A percentile compares a stretch with the other conserved stretches of the same genome.
phyloP scores from a whole-genome alignment of 2,888 invertebrate species.

The Diarsia dahlii region DNA sequence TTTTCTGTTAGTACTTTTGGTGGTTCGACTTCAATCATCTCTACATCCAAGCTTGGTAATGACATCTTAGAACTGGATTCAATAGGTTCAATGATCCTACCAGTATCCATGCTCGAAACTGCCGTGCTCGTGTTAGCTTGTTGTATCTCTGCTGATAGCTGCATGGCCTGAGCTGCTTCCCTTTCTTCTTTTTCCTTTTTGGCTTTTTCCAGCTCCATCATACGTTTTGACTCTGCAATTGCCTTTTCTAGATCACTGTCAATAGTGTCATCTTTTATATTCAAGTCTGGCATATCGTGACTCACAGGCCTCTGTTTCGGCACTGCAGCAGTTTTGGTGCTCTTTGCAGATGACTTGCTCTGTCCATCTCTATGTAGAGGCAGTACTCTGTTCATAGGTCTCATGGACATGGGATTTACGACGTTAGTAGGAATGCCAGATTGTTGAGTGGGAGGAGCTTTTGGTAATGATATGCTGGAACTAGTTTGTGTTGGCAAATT shows the following conservation, averaged over 20 bases:
- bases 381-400: constrained; percentile 95
- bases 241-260: constrained; percentile 89
- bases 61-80: constrained; percentile 80
- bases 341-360: constrained; percentile 85
- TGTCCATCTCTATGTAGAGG: constrained; percentile 94
- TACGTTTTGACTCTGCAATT: constrained; percentile 88
- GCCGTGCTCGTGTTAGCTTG: constrained; percentile 81
- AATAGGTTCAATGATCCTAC: constrained; percentile 68
- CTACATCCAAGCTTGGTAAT: constrained; percentile 83
- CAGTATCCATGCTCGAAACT: constrained; percentile 65
- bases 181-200: constrained; percentile 87
- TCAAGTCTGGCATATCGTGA: constrained; percentile 89
- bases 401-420: constrained; percentile 92
- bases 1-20: constrained; percentile 85
- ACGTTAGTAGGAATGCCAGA: constrained; percentile 93
- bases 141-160: constrained; percentile 80
- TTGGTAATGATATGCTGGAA: constrained; percentile 91
- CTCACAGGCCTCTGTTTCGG: constrained; percentile 83
- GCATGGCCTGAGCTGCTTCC: constrained; percentile 83
- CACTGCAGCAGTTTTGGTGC: constrained; percentile 76
- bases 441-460: constrained; percentile 91
- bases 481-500: constrained; percentile 88
- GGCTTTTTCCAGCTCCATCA: constrained; percentile 87
- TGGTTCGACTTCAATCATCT: constrained; percentile 82
- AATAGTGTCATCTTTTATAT: constrained; percentile 88